These are phyloP conservation scores for Hylaea fasciaria DNA, from an alignment of 2,888 invertebrate species.

Conservation along the genomic window DNA sequence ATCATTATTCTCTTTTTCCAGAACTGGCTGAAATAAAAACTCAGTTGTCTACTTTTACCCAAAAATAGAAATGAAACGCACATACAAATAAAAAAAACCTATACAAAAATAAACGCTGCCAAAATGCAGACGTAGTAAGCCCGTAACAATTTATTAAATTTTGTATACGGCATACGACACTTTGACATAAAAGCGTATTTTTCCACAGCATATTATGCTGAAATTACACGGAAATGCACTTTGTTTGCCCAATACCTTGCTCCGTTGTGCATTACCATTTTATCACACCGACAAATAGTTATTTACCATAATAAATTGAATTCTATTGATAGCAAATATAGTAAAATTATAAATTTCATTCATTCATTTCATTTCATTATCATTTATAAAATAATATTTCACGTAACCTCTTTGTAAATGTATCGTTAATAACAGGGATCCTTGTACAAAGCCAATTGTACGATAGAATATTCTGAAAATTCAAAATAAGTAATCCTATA, in stretches of 20 bases:
- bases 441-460: too few relatives aligned
- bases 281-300: conserved; percentile 27
- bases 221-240: conserved; percentile 36
- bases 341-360: not conserved
- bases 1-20: not conserved
- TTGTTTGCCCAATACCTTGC: conserved; percentile 32
- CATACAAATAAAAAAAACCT: not conserved
- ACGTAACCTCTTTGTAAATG: too few relatives aligned
- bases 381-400: too few relatives aligned
- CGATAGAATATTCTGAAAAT: too few relatives aligned
- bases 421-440: too few relatives aligned
- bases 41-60: not conserved
- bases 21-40: not conserved
- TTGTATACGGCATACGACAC: conserved; percentile 22
- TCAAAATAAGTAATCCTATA: too few relatives aligned
- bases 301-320: conserved; percentile 22
- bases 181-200: conserved; percentile 32
- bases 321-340: conserved; percentile 1
- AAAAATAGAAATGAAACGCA: not conserved
- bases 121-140: not conserved
- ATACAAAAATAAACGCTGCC: not conserved
- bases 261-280: conserved; percentile 35
- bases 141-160: conserved; percentile 19
- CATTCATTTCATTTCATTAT: too few relatives aligned
- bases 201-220: conserved; percentile 7